These are phyloP conservation scores for Forbesichthys agassizii DNA, from an alignment of 2,113 vertebrate genomes.

Conservation along the genomic window DNA sequence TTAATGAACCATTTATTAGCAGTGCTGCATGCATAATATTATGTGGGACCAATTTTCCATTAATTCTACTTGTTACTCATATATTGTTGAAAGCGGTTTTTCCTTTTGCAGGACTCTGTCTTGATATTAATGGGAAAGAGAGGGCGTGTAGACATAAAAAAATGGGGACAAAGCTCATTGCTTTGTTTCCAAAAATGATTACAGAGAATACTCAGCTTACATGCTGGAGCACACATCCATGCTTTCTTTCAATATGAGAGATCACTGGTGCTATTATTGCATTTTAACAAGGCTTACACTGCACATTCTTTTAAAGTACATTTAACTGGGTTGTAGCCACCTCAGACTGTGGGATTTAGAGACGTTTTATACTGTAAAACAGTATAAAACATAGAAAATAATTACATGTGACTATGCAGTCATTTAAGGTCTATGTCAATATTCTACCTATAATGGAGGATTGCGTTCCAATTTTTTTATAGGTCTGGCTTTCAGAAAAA, in stretches of 20 bases:
- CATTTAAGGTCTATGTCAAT: conserved; percentile 28
- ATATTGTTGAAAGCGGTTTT: too few species aligned
- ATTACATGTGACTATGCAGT: conserved; percentile 54
- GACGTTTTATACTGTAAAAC: too few species aligned
- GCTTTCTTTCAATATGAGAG: conserved; percentile 44
- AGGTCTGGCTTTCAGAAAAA: not conserved
- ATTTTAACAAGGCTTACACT: conserved; percentile 52
- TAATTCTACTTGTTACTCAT: too few species aligned
- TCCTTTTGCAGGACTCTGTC: too few species aligned
- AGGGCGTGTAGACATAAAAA: not conserved
- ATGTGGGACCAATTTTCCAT: too few species aligned
- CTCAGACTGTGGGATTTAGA: too few species aligned
- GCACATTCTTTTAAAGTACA: conserved; percentile 40
- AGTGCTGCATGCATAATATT: too few species aligned
- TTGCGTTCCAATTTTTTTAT: not conserved
- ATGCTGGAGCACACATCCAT: conserved; percentile 49
- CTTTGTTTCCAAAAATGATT: conserved; percentile 38
- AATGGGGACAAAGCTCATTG: too few species aligned
- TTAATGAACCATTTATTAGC: too few species aligned
- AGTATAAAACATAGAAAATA: conserved; percentile 5
- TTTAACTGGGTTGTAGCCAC: not conserved
- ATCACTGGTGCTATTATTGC: conserved; percentile 50
- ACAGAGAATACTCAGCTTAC: conserved; percentile 45
- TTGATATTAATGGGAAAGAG: not conserved
- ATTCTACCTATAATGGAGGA: conserved; percentile 13